Conservation (phyloP, 1,140 invertebrate species). For the Pachypeltis micranthus region DNA sequence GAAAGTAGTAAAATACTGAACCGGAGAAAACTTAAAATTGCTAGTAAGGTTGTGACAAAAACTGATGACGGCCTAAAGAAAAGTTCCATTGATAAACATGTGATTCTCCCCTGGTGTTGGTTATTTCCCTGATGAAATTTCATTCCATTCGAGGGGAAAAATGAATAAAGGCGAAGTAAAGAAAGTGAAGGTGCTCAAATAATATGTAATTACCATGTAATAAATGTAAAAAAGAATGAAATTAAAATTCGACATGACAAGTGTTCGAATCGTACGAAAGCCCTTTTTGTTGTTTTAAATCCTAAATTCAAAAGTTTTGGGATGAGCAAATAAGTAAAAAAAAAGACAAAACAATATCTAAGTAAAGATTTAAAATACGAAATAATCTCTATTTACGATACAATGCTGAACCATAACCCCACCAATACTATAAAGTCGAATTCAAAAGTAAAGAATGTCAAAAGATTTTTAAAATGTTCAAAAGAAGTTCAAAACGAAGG, state of each 20-base stretch:
- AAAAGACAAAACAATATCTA: not conserved
- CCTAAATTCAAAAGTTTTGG: conserved; percentile 4
- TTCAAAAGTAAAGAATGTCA: conserved; percentile 13
- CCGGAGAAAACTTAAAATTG: too few species aligned
- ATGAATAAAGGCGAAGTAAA: too few species aligned
- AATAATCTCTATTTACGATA: not conserved
- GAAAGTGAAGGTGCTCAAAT: too few species aligned
- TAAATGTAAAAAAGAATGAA: not conserved
- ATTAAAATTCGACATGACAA: not conserved
- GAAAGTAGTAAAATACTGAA: too few species aligned
- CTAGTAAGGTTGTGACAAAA: too few species aligned
- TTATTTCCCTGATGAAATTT: too few species aligned
- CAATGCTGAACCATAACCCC: conserved; percentile 11
- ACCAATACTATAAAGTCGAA: conserved; percentile 15
- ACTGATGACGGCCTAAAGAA: too few species aligned
- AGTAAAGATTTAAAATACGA: not conserved
- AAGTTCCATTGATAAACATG: too few species aligned
- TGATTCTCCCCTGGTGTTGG: too few species aligned
- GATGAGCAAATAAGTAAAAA: not conserved
- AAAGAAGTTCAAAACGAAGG: conserved; percentile 12
- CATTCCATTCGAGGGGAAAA: too few species aligned
- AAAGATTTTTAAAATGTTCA: conserved; percentile 16
- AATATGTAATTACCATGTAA: not conserved
- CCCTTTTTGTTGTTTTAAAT: not conserved
- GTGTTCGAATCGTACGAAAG: not conserved